These are phyloP conservation scores for Brachionus paranguensis DNA, from an alignment of 1,140 invertebrate species.

Conservation along the genomic window DNA sequence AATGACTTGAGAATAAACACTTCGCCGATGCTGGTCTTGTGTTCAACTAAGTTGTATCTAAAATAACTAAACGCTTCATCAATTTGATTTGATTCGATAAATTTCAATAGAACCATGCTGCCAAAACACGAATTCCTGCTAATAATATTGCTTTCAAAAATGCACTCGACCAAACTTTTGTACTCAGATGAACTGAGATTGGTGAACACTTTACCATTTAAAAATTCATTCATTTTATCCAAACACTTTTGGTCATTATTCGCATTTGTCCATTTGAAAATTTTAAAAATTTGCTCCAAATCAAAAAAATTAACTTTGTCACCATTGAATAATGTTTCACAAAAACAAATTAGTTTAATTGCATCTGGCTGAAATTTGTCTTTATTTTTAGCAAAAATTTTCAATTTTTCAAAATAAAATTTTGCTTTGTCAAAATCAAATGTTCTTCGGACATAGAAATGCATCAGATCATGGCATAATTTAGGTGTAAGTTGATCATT, in stretches of 20 bases:
- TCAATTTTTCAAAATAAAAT: background rate
- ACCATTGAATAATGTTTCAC: background rate
- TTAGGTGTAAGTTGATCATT: background rate
- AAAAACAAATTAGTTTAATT: background rate
- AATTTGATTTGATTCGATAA: background rate
- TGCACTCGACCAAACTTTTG: background rate
- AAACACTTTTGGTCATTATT: background rate
- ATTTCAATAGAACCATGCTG: background rate
- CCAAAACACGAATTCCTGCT: background rate
- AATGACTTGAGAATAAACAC: background rate
- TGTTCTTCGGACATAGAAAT: background rate
- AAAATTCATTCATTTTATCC: background rate
- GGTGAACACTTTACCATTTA: background rate
- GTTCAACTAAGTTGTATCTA: background rate
- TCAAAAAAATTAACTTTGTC: background rate
- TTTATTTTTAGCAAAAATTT: background rate
- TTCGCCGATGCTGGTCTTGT: background rate
- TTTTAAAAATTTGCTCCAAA: background rate
- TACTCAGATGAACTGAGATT: background rate
- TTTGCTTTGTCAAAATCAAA: background rate
- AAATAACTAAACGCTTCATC: background rate
- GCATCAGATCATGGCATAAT: background rate
- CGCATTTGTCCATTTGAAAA: background rate
- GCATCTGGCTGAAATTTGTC: background rate
- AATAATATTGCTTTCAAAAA: conserved; percentile 13